Evolutionary conservation across 1,140 invertebrate species (phyloP), one percentile per base, ranked within the genome.

Genomic region (Eupristina koningsbergeri): DNA sequence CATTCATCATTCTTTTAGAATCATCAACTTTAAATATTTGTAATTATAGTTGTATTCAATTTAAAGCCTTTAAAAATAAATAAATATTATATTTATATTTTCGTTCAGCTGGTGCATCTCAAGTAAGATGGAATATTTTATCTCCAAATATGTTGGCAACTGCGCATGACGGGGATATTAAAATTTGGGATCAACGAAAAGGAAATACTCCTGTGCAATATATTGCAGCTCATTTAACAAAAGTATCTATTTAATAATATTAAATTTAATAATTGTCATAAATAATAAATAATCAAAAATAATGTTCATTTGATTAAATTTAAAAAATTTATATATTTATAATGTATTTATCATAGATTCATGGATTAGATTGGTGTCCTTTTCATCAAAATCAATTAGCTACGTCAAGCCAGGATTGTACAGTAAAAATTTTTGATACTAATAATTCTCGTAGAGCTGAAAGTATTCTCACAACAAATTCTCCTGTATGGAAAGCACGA

Each of bases 171-270:
- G 98, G 97, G 26, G 98, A 99, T 92, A 95, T 99, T 15, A 96
- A 98, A 91, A 95, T 99, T 85, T 99, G 98, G 98, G 98, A 99
- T 91, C 95, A 97, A 87, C 94, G 98, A 86, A 98, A 98, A 93
- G 95, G 95, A 74, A 96, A 95, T 71, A 94, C 95, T 81, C 98
- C 98, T 5, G 93, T 98, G 1, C 96, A 98, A 88, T 99, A 99
- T 87, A 97, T 99, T 86, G 96, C 98, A 41, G 98, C 98, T 15
- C 98, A 99, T 94, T 93, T 98, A 76, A 96, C 96, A 81, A 98
- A 96, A 89, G 94, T 94, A 87, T 81, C 73, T 61, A 83, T 53
- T 31, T 69, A 64, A 31, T 75, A 13, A 34, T 13, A n/a, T 31
- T 74, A 81, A 34, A 79, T 58, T 84, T 76, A 73, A 67, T 73